Base-by-base conservation (phyloP, 2,797 vertebrate genomes). In the Gambelia wislizenii region DNA sequence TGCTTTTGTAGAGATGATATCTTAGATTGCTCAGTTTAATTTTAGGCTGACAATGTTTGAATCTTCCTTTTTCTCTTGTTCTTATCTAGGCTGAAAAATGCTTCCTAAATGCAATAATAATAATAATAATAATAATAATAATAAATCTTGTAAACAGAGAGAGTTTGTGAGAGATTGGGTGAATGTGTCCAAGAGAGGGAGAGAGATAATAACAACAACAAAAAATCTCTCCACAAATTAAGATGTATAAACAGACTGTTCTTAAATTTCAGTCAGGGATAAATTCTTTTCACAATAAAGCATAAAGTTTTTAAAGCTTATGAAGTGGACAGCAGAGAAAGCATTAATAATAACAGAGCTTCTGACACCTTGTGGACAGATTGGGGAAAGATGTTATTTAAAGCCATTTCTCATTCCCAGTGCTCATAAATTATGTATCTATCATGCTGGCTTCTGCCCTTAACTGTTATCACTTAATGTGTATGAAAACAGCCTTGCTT, bases 281-380 rank as follows among this genome's bases (percentile, higher is more conserved):
- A n/a, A 79, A 85, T 88, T 81, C 44, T 59, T 33, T 85, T 82
- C 84, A 84, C 59, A 88, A 56, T 56, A 52, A 39, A 75, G 42
- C 33, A 33, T 49, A 59, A 75, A 36, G 18, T 81, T 91, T 76
- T 83, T 92, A 74, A 92, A 91, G 47, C 59, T 93, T 86, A 10
- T 49, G 93, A 89, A 91, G 67, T 84, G 85, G 80, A 20, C 86
- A 61, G 33, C 80, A 88, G 78, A 85, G 91, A 74, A 88, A 90
- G 88, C 88, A 33, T 90, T 20, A 88, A 89, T 90, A 87, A 93
- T 94, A 92, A 81, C 89, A 91, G 85, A 89, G 52, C 25, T 30
- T 76, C 70, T 91, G 83, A 81, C 54, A 86, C 92, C 49, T 88
- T 72, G 72, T 82, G 52, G 0, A 80, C 13, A 85, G 92, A 86